A percentile compares a stretch with the other conserved stretches of the same genome.
Conservation (phyloP, 2,888 invertebrate species). For the Caenorhabditis sulstoni region DNA sequence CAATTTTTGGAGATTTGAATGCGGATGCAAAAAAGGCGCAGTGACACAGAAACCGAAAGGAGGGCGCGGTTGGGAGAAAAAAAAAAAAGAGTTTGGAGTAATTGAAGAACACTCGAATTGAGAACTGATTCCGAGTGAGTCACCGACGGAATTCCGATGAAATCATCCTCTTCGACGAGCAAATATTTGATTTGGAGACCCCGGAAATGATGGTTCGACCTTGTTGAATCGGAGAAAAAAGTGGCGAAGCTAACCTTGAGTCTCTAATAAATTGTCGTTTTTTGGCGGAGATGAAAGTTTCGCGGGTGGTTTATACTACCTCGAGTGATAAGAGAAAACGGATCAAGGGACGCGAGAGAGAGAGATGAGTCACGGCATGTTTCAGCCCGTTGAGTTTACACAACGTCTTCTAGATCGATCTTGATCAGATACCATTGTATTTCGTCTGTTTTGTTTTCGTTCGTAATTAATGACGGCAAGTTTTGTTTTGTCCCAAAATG, state of each 20-base stretch:
- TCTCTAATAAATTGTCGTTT: slow-evolving; percentile 52
- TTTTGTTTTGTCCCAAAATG: slow-evolving; percentile 10
- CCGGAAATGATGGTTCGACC: slow-evolving; percentile 50
- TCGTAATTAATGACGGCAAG: slow-evolving; percentile 42
- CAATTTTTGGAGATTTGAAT: slow-evolving; percentile 58
- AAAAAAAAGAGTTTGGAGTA: background rate
- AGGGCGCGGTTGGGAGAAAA: background rate
- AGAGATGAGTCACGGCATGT: slow-evolving; percentile 14
- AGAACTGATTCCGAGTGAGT: no score
- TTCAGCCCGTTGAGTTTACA: background rate
- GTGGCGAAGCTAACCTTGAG: slow-evolving; percentile 36
- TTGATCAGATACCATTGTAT: slow-evolving; percentile 20
- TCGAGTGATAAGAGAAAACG: slow-evolving; percentile 6
- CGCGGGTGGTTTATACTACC: slow-evolving; percentile 29
- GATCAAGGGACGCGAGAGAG: no score
- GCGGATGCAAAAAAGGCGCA: slow-evolving; percentile 7
- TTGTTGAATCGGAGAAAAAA: slow-evolving; percentile 11
- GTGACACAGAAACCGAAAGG: slow-evolving; percentile 40
- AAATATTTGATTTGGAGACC: slow-evolving; percentile 33
- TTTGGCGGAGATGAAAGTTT: slow-evolving; percentile 42
- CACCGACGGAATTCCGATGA: slow-evolving; percentile 37
- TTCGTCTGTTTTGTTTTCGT: slow-evolving; percentile 29
- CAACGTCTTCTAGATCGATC: slow-evolving; percentile 8
- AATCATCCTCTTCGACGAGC: slow-evolving; percentile 15
- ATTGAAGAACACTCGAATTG: slow-evolving; percentile 15